Conservation (phyloP, 2,888 invertebrate genomes). For the Smittia sp. region DNA sequence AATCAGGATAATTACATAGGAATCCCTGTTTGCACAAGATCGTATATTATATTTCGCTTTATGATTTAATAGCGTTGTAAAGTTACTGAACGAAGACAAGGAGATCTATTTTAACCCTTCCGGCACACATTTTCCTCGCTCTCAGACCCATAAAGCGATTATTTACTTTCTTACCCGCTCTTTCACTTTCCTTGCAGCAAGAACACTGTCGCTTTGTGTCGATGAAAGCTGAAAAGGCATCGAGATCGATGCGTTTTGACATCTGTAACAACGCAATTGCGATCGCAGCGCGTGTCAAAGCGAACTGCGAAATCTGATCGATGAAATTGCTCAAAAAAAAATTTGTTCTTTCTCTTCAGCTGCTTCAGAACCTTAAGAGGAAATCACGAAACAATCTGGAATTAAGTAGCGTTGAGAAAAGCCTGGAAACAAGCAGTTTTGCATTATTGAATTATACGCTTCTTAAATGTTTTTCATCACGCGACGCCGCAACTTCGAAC, state of each 20-base stretch:
- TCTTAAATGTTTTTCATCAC: neutral
- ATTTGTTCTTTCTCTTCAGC: neutral
- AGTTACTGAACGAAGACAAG: slow-evolving; percentile 11
- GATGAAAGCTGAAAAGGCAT: slow-evolving; percentile 39
- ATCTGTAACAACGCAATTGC: slow-evolving; percentile 26
- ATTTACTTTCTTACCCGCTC: slow-evolving; percentile 33
- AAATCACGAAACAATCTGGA: neutral
- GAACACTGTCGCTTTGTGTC: neutral
- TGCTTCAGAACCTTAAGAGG: neutral
- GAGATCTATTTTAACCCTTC: slow-evolving; percentile 41
- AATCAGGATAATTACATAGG: slow-evolving; percentile 25
- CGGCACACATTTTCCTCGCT: slow-evolving; percentile 23
- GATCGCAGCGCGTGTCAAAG: neutral
- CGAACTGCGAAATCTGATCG: neutral
- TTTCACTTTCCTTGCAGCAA: slow-evolving; percentile 36
- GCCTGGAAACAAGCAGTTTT: neutral
- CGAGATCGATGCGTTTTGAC: slow-evolving; percentile 4
- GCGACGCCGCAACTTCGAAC: neutral
- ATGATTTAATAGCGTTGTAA: slow-evolving; percentile 36
- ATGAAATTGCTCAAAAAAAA: neutral
- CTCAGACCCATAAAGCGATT: slow-evolving; percentile 32
- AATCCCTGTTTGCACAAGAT: slow-evolving; percentile 29
- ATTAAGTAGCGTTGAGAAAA: neutral
- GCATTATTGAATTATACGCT: slow-evolving; percentile 1
- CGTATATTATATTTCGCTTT: slow-evolving; percentile 32